Evolutionary conservation across 2,888 invertebrate genomes (phyloP), one percentile per base, ranked within the genome.

Genomic region (Dicyrtoma fusca): DNA sequence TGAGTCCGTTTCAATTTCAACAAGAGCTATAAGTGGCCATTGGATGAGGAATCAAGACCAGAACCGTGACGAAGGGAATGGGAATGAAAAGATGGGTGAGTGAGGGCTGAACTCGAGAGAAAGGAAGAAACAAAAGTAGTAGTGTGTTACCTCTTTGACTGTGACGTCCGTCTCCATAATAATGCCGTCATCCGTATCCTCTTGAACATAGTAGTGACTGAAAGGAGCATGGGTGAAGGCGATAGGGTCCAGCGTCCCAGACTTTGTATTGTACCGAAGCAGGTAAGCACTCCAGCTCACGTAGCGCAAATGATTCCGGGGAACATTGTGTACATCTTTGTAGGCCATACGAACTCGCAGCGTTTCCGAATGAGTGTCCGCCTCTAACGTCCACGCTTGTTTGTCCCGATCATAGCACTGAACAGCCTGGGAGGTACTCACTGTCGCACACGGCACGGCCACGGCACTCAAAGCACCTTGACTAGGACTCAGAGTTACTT

Each of bases 391-490:
- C 92, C 92, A 92, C 6, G 90, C 90, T 82, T 90, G 90, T 81
- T 92, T 92, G 83, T 92, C 92, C 11, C 91, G 86, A 83, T 92
- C 92, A 84, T 91, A 92, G 82, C 91, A 90, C 87, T 78, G 87
- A 17, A 88, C 81, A 5, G 87, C 85, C 75, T 75, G 82, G 79
- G 84, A 82, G 61, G 72, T 68, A 65, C 62, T 71, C 62, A 51
- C 63, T 21, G 59, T 62, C 64, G 23, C 74, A 69, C 59, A 74
- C 13, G 66, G 57, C 5, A 76, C 74, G 55, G 71, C 65, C 73
- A 66, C 14, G 81, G 71, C 77, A 81, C 26, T 53, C 49, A 69
- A 21, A 21, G 69, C 42, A 19, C 73, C 71, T n/a, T 77, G 75
- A 47, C 77, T 74, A 21, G 81, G 81, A 61, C 77, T 77, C 69